Conservation (phyloP, 2,113 vertebrate genomes). For the Gnathonemus longibarbis region DNA sequence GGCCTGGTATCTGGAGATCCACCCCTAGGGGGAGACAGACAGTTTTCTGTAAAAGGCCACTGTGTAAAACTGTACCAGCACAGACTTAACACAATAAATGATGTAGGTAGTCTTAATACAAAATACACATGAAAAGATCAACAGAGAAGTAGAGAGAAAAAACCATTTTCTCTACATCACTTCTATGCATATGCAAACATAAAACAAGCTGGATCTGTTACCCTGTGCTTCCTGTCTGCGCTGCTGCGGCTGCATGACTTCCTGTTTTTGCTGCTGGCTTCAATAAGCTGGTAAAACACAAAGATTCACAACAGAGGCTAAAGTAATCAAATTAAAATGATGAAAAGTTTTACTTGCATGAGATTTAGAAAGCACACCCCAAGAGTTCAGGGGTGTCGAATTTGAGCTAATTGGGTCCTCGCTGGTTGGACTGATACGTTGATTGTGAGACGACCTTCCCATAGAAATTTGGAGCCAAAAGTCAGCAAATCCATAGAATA, state of each 20-base stretch:
- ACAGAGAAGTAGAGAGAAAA: background rate
- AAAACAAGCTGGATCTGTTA: slow-evolving; percentile 37
- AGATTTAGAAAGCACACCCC: background rate
- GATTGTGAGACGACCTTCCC: background rate
- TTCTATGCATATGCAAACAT: background rate
- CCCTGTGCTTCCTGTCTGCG: slow-evolving; percentile 62
- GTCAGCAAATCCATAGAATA: background rate
- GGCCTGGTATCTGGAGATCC: slow-evolving; percentile 46
- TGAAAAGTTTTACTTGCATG: background rate
- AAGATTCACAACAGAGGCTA: background rate
- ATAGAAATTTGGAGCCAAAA: background rate
- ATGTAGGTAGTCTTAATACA: background rate
- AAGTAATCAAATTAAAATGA: background rate
- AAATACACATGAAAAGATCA: background rate
- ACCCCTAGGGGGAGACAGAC: slow-evolving; percentile 58
- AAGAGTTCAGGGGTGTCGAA: background rate
- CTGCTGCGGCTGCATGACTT: slow-evolving; percentile 46
- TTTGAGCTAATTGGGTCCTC: background rate
- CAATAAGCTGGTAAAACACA: slow-evolving; percentile 55
- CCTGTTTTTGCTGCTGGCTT: slow-evolving; percentile 62
- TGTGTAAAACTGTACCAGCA: background rate
- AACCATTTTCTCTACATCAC: background rate
- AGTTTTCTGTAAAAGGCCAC: background rate
- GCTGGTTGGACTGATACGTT: background rate
- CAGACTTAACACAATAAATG: background rate